These are phyloP conservation scores for Dryobotodes eremita DNA, from an alignment of 2,888 invertebrate genomes.

Conservation along the genomic window DNA sequence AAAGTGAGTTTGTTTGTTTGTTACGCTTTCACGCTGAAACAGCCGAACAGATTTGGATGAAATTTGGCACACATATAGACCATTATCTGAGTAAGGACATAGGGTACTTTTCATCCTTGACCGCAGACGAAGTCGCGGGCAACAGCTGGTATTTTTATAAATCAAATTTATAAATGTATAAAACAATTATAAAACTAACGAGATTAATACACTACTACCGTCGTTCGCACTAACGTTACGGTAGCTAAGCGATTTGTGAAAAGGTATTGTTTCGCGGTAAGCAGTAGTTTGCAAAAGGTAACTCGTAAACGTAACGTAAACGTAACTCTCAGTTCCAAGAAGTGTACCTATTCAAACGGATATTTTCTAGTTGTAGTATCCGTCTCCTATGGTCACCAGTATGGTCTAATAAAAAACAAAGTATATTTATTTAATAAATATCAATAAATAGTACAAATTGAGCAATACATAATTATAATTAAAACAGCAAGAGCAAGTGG, in stretches of 20 bases:
- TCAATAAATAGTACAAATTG: too few relatives aligned
- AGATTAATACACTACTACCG: neutral
- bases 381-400: neutral
- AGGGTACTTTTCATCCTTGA: neutral
- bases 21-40: neutral
- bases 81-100: neutral
- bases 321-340: neutral
- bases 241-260: neutral
- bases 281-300: neutral
- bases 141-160: neutral
- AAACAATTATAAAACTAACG: neutral
- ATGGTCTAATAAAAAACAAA: too few relatives aligned
- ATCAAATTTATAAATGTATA: too few relatives aligned
- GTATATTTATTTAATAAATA: too few relatives aligned
- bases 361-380: neutral
- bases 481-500: neutral
- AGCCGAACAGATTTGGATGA: neutral
- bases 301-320: too few relatives aligned
- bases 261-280: neutral
- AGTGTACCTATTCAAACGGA: neutral
- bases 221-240: neutral
- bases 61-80: neutral
- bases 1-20: neutral
- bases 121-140: neutral
- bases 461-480: too few relatives aligned